Evolutionary conservation across 2,888 invertebrate genomes (phyloP).

Genomic region (Chrysolina haemoptera): DNA sequence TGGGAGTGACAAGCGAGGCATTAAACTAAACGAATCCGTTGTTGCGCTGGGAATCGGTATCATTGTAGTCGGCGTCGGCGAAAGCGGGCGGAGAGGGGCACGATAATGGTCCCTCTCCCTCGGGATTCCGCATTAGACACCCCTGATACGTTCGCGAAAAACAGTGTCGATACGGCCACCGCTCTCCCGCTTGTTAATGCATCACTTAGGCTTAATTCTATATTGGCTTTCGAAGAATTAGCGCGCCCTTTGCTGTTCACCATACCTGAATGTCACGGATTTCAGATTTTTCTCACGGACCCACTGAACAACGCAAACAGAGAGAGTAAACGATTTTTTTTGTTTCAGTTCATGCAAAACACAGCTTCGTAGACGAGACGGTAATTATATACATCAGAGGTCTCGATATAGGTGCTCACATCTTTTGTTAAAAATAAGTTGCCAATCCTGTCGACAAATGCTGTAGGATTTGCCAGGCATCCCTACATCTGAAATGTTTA

Average conservation of each 20-base stretch:
- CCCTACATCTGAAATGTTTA: no score
- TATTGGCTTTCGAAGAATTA: conserved; percentile 58
- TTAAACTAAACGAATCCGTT: conserved; percentile 69
- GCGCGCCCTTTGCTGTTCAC: conserved; percentile 50
- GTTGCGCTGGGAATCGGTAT: conserved; percentile 68
- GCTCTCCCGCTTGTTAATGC: conserved; percentile 58
- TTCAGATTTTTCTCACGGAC: conserved; percentile 17
- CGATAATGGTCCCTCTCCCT: conserved; percentile 69
- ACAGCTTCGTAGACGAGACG: no score
- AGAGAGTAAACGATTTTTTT: no score
- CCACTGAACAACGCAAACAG: neutral
- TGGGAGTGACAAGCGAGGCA: conserved; percentile 67
- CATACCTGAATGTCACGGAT: conserved; percentile 49
- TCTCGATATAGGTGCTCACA: no score
- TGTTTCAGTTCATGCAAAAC: no score
- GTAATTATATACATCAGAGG: no score
- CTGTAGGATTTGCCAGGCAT: no score
- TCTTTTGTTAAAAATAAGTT: no score
- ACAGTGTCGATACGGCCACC: conserved; percentile 56
- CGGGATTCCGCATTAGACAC: conserved; percentile 65
- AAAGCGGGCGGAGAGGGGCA: conserved; percentile 64
- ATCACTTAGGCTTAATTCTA: conserved; percentile 61
- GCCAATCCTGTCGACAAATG: no score
- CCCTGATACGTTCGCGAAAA: conserved; percentile 55
- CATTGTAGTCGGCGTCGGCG: conserved; percentile 64